Conservation (phyloP, 2,888 invertebrate genomes). For the Catocala nupta region DNA sequence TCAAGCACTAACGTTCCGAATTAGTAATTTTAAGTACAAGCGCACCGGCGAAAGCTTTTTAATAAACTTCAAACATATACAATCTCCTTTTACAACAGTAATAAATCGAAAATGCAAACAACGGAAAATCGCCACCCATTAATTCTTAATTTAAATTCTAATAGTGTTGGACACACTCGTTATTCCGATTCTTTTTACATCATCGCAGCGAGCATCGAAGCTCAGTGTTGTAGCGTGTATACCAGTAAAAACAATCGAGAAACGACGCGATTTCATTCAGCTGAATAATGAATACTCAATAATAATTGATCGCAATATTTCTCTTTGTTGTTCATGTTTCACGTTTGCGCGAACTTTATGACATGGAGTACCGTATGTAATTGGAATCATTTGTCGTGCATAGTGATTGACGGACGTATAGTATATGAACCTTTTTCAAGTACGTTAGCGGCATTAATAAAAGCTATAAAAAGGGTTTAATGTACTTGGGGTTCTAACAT, state of each 20-base stretch:
- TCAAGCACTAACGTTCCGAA: too few relatives aligned
- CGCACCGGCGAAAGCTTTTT: background rate
- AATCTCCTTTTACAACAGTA: background rate
- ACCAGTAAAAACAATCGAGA: slow-evolving; percentile 52
- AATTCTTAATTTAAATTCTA: slow-evolving; percentile 22
- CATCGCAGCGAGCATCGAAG: slow-evolving; percentile 10
- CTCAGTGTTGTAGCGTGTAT: background rate
- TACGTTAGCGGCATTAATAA: slow-evolving; percentile 23
- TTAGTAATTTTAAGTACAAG: too few relatives aligned
- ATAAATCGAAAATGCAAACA: background rate
- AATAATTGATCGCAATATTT: slow-evolving; percentile 73
- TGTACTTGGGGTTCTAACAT: background rate
- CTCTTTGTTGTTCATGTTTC: slow-evolving; percentile 55
- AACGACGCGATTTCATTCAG: slow-evolving; percentile 63
- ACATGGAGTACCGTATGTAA: slow-evolving; percentile 28
- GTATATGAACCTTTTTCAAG: slow-evolving; percentile 25
- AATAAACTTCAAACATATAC: background rate
- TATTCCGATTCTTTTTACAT: slow-evolving; percentile 19
- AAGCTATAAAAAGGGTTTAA: slow-evolving; percentile 11
- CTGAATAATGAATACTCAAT: slow-evolving; percentile 71
- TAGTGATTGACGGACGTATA: slow-evolving; percentile 34
- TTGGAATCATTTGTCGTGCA: slow-evolving; percentile 39
- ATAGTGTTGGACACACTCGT: slow-evolving; percentile 31
- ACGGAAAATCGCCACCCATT: background rate
- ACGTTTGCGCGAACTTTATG: slow-evolving; percentile 43